Evolutionary conservation across 2,888 invertebrate species (phyloP).

Genomic region (Chydorus sphaericus): DNA sequence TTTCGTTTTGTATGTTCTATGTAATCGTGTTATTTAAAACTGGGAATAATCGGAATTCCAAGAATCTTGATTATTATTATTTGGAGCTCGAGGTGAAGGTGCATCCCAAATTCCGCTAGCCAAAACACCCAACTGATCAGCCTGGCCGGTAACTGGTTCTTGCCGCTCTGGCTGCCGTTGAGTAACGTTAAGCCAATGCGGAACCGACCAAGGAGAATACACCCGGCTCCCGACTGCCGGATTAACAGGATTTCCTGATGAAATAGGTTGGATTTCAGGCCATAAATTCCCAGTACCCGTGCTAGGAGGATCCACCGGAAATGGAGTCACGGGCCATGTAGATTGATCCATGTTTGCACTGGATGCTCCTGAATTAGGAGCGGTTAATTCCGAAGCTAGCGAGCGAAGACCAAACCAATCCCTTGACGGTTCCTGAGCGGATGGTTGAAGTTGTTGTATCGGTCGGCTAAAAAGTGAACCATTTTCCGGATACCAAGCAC

Average conservation of each 20-base stretch:
- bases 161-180: background rate
- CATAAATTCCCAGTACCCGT: no score
- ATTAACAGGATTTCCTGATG: background rate
- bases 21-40: no score
- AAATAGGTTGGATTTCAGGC: background rate
- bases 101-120: background rate
- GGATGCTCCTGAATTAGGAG: background rate
- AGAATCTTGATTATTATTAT: background rate
- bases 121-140: background rate
- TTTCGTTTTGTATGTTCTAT: no score
- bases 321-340: background rate
- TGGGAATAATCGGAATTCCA: constrained; percentile 1
- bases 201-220: constrained; percentile 8
- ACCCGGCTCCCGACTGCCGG: background rate
- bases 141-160: no score
- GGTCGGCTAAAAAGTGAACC: background rate
- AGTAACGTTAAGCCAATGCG: constrained; percentile 5
- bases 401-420: constrained; percentile 1
- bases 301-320: no score
- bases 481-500: background rate
- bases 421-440: background rate
- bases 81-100: background rate
- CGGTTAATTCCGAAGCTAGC: background rate
- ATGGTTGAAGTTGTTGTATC: background rate
- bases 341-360: background rate